A percentile compares a stretch with the other conserved stretches of the same genome.
These are phyloP conservation scores for Penaeus monodon DNA, from an alignment of 2,888 invertebrate genomes.

Conservation along the genomic window DNA sequence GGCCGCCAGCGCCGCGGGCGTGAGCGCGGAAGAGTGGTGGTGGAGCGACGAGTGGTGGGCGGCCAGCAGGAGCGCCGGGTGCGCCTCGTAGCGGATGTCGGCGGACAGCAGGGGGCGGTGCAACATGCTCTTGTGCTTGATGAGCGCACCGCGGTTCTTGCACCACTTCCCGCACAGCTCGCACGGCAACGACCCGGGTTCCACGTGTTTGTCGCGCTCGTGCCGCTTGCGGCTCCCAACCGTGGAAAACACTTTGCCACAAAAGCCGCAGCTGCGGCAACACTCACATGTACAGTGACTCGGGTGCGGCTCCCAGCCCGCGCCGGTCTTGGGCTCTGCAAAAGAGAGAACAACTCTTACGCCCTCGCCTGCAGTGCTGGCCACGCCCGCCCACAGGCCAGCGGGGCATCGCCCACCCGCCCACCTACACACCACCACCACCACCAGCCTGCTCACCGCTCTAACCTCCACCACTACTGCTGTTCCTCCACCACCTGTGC, in stretches of 20 bases:
- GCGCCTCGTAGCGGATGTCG: conserved; percentile 16
- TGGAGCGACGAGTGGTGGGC: conserved; percentile 17
- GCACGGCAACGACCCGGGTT: conserved; percentile 55
- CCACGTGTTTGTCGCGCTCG: conserved; percentile 61
- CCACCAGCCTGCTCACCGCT: conserved; percentile 13
- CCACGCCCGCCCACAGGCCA: conserved; percentile 7
- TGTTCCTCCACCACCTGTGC: conserved; percentile 15
- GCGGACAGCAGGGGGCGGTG: conserved; percentile 45
- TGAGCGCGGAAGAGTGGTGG: conserved; percentile 16
- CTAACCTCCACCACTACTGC: conserved; percentile 17
- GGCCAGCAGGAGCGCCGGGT: conserved; percentile 11
- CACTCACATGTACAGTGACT: conserved; percentile 59
- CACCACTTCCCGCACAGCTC: conserved; percentile 63
- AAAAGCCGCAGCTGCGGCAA: conserved; percentile 62
- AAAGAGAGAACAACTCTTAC: conserved; percentile 63
- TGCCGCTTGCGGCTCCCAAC: conserved; percentile 61
- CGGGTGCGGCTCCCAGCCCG: conserved; percentile 54
- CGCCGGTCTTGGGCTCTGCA: conserved; percentile 50
- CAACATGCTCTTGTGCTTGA: conserved; percentile 59
- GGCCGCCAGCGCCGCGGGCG: background rate
- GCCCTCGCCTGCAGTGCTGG: conserved; percentile 41
- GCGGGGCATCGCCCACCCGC: background rate
- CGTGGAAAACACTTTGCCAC: conserved; percentile 63
- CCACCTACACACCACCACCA: conserved; percentile 2
- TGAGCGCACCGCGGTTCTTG: conserved; percentile 62